Percentiles rank a stretch among this genome's conserved stretches.
Evolutionary conservation across 2,888 invertebrate species (phyloP).

Genomic region (Aspidapion aeneum): DNA sequence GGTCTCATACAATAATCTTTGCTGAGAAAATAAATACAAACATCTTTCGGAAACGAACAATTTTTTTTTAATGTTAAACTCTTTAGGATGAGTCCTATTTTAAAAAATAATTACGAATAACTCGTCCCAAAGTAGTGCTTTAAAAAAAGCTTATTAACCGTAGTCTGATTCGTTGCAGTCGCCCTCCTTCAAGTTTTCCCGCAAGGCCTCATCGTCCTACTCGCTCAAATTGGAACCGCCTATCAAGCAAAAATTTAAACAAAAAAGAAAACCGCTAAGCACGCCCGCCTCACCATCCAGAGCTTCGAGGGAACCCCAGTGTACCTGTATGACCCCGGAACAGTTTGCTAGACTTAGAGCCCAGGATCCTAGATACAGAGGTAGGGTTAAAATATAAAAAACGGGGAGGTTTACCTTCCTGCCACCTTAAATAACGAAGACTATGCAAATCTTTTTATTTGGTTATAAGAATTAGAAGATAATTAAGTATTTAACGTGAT

Average conservation of each 20-base stretch:
- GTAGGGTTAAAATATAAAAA: constrained; percentile 40
- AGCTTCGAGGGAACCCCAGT: constrained; percentile 76
- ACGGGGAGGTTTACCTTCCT: too few relatives aligned
- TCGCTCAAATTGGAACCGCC: constrained; percentile 92
- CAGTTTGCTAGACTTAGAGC: constrained; percentile 82
- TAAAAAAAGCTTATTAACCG: constrained; percentile 45
- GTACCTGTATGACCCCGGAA: constrained; percentile 94
- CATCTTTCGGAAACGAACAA: too few relatives aligned
- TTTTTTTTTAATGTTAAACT: too few relatives aligned
- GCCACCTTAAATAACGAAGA: too few relatives aligned
- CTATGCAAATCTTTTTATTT: too few relatives aligned
- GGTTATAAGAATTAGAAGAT: too few relatives aligned
- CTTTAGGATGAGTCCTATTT: too few relatives aligned
- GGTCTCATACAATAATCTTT: too few relatives aligned
- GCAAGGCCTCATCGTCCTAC: constrained; percentile 96
- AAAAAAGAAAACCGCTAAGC: constrained; percentile 70
- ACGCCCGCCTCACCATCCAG: constrained; percentile 91
- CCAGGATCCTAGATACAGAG: constrained; percentile 79
- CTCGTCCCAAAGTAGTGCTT: constrained; percentile 5
- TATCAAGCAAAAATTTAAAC: constrained; percentile 80
- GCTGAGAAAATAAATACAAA: too few relatives aligned
- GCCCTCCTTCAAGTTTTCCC: constrained; percentile 96
- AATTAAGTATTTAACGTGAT: too few relatives aligned
- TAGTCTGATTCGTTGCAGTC: constrained; percentile 78
- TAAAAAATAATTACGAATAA: not conserved